Base-by-base conservation (phyloP, 2,888 invertebrate genomes). In the Plemyria rubiginata region DNA sequence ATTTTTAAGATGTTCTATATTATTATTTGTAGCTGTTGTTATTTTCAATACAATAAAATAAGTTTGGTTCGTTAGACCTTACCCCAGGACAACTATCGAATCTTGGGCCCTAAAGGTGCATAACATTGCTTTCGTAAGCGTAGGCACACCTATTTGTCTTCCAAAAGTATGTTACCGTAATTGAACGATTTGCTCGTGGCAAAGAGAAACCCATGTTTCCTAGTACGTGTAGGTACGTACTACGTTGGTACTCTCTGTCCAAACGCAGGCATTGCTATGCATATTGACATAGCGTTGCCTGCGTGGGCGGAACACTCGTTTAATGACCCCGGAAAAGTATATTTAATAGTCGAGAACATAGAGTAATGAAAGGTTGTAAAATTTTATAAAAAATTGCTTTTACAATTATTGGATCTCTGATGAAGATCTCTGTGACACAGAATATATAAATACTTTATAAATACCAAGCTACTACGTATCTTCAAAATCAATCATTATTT, bases 281-380 rank as follows among this genome's bases (percentile, higher is more conserved):
- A 74, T 88, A 82, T 87, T 88, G 87, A 87, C 85, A 83, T 77
- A 77, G 72, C 70, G 70, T 66, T 70, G 76, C 78, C 76, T 74
- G 80, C 76, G 90, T 88, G 85, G 89, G 90, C 79, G 86, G 72
- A 72, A 70, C 65, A 74, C 73, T 60, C 70, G 86, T 80, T 79
- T 78, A 80, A 78, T 74, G 86, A 85, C 87, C 87, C 80, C 81
- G 82, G 77, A 78, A 81, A 60, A 80, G 75, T 80, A 79, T 81
- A 78, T 80, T 73, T 77, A 77, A 77, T 79, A 75, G 72, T 73
- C 46, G 36, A 54, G 11, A 29, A 15, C 60, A 56, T 53, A 43
- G 43, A 54, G 51, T 40, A 32, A 51, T 38, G 49, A 50, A 51
- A 43, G 13, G n/a, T 49, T 41, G 9, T 13, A 15, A 22, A 22